Evolutionary conservation across 2,797 vertebrate species (phyloP).

Genomic region (Decapterus maruadsi): DNA sequence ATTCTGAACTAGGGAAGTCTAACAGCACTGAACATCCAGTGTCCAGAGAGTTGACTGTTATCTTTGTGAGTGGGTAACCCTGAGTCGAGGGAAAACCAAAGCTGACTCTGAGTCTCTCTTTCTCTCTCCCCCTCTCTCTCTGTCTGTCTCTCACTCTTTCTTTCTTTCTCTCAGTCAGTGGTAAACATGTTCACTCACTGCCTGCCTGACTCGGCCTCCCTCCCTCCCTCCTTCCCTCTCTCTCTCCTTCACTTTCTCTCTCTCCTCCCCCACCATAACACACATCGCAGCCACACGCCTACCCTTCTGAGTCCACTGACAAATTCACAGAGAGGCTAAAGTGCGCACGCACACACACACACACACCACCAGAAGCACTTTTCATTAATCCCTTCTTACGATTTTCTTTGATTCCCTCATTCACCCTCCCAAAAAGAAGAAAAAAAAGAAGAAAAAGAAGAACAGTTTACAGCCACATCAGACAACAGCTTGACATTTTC

Average conservation of each 20-base stretch:
- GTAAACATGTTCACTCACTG: constrained; percentile 71
- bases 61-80: constrained; percentile 3
- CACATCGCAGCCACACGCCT: constrained; percentile 78
- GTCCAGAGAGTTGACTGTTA: neutral
- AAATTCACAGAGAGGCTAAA: constrained; percentile 74
- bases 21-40: constrained; percentile 1
- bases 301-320: constrained; percentile 76
- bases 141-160: constrained; percentile 35
- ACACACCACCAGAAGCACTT: constrained; percentile 8
- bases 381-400: neutral
- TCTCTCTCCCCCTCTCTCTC: neutral
- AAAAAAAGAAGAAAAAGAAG: neutral
- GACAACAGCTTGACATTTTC: neutral
- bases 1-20: neutral
- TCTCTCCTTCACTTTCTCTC: constrained; percentile 20
- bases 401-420: constrained; percentile 3
- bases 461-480: neutral
- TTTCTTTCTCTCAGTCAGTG: constrained; percentile 50
- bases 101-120: constrained; percentile 2
- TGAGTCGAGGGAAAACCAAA: constrained; percentile 10
- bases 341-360: constrained; percentile 33
- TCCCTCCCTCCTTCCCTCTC: constrained; percentile 41
- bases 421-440: neutral
- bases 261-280: constrained; percentile 75
- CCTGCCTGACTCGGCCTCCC: constrained; percentile 40